phyloP scores from a whole-genome alignment of 2,888 invertebrate species.

The Eupithecia tripunctaria region DNA sequence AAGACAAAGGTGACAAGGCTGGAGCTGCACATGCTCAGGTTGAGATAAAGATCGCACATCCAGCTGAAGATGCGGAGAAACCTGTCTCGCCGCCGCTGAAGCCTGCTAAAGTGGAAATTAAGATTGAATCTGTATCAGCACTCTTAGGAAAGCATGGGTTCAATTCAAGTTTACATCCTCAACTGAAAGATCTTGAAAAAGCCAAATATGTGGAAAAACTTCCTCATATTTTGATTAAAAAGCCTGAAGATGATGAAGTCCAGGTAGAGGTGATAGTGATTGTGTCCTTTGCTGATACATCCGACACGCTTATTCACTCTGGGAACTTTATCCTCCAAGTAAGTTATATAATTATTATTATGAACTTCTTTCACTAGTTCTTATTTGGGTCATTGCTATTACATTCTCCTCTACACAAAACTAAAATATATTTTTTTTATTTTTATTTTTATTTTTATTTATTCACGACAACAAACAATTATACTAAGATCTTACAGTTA shows the following conservation, averaged over 20 bases:
- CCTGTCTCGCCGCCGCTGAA: neutral
- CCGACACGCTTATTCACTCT: constrained; percentile 12
- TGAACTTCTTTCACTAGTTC: neutral
- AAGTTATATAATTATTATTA: neutral
- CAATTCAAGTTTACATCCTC: neutral
- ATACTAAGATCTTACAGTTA: no score
- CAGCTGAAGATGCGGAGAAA: neutral
- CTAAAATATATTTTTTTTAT: no score
- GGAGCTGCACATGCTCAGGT: neutral
- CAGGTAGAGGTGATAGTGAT: constrained; percentile 18
- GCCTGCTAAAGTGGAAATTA: neutral
- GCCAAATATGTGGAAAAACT: neutral
- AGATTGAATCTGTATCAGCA: neutral
- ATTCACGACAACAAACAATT: no score
- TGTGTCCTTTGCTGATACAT: constrained; percentile 11
- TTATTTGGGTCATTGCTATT: no score
- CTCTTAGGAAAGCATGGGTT: neutral
- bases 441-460: no score
- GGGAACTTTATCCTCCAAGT: constrained; percentile 23
- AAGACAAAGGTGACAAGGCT: neutral
- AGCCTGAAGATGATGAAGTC: neutral
- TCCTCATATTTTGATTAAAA: neutral
- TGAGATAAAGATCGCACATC: neutral
- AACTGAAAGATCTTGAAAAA: neutral
- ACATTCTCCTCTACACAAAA: no score